phyloP scores from a whole-genome alignment of 2,888 invertebrate genomes.

The Drosophila nr. perissopoda region DNA sequence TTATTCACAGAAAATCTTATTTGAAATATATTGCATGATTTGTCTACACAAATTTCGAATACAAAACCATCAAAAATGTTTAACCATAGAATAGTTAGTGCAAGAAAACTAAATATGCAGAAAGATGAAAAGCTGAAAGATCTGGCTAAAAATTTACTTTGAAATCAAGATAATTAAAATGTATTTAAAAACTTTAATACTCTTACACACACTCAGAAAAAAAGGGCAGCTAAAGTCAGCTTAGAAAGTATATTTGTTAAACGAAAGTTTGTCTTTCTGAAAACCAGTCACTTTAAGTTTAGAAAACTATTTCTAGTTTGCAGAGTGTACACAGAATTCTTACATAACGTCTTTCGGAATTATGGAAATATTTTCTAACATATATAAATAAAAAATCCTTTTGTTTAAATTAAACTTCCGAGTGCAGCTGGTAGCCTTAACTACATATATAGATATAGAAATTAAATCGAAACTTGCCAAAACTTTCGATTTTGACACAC shows the following conservation, averaged over 20 bases:
- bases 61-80: too few relatives aligned
- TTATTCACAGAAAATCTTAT: too few relatives aligned
- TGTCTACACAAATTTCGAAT: too few relatives aligned
- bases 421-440: not conserved
- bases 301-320: not conserved
- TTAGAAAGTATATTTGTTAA: too few relatives aligned
- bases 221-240: not conserved
- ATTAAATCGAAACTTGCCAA: not conserved
- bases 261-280: too few relatives aligned
- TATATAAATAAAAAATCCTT: not conserved
- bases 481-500: slow-evolving; percentile 15
- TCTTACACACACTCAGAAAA: not conserved
- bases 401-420: not conserved
- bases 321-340: not conserved
- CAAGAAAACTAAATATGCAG: too few relatives aligned
- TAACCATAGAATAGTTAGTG: too few relatives aligned
- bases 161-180: not conserved
- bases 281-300: not conserved
- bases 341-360: not conserved
- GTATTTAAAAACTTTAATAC: accelerated
- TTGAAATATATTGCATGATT: too few relatives aligned
- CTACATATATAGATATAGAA: not conserved
- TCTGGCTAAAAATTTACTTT: too few relatives aligned
- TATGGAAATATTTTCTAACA: too few relatives aligned
- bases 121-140: too few relatives aligned